These are phyloP conservation scores for Cantharis lateralis DNA, from an alignment of 2,888 invertebrate genomes.

Conservation along the genomic window DNA sequence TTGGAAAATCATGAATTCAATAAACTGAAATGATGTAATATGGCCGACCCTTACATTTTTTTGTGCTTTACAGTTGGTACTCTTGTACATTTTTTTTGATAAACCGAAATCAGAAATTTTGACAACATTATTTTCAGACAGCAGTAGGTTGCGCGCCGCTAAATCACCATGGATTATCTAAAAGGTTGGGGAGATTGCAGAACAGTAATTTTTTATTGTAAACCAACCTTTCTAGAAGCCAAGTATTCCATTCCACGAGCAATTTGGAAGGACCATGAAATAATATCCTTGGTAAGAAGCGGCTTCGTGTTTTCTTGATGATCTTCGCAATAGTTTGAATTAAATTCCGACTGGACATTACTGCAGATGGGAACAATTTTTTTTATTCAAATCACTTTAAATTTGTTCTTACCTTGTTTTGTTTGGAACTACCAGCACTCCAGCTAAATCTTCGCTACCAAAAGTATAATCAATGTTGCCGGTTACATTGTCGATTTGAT, in stretches of 20 bases:
- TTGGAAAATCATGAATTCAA: background rate
- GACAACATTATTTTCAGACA: slow-evolving; percentile 88
- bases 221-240: slow-evolving; percentile 76
- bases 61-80: slow-evolving; percentile 88
- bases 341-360: no score
- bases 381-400: no score
- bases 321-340: no score
- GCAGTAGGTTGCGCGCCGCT: slow-evolving; percentile 87
- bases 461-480: slow-evolving; percentile 72
- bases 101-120: slow-evolving; percentile 97
- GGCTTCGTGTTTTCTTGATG: slow-evolving; percentile 46
- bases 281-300: slow-evolving; percentile 79
- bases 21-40: no score
- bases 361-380: no score
- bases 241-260: slow-evolving; percentile 95
- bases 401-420: no score
- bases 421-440: background rate
- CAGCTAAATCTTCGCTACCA: slow-evolving; percentile 54
- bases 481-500: slow-evolving; percentile 74
- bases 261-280: slow-evolving; percentile 92
- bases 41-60: slow-evolving; percentile 69
- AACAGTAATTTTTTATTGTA: background rate
- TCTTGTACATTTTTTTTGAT: slow-evolving; percentile 88
- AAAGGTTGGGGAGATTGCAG: slow-evolving; percentile 34
- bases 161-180: slow-evolving; percentile 85